Evolutionary conservation across 2,888 invertebrate genomes (phyloP), one percentile per base, ranked within the genome.

Genomic region (Shargacucullia verbasci): DNA sequence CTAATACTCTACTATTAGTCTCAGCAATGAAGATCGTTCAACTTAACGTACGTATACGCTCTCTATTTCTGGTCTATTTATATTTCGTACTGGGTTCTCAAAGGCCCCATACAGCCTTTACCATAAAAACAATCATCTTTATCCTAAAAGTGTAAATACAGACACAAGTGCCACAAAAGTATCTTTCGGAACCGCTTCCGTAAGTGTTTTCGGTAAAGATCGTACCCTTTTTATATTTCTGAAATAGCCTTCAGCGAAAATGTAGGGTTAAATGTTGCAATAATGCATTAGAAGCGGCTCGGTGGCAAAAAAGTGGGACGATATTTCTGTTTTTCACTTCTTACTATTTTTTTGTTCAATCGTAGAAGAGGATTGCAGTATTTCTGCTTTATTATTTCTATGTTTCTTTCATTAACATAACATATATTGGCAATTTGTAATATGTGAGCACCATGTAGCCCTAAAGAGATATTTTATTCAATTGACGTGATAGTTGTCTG

Each of bases 101-200:
- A 13, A 38, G n/a, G 57, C 20, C 15, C 35, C 13, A 56, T 66
- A 66, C 52, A 63, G 39, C 39, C 25, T 34, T 13, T 60, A 37
- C 57, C 33, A 52, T 64, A 53, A 70, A 40, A 64, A 45, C 39
- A 39, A 64, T 66, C 46, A 70, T 70, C 45, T 67, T 39, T 39
- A 49, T 47, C 34, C 40, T 34, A 58, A 70, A 15, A 12, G 14
- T 7, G 53, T 14, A 43, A 53, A 70, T 27, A 34, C 31, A 37
- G 13, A 38, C 41, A 34, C 45, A 50, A 50, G 45, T 37, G 47
- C 43, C 47, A n/a, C 63, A 25, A 39, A 54, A 47, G 49, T 53
- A 46, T 10, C 50, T 7, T 35, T 50, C 14, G 8, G 43, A 12
- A 41, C 39, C 44, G 47, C 54, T 57, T 39, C 20, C 41, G 47